Percentiles rank a stretch among this genome's conserved stretches.
These are phyloP conservation scores for Drosophila hamatofila DNA, from an alignment of 2,888 invertebrate species.

Conservation along the genomic window DNA sequence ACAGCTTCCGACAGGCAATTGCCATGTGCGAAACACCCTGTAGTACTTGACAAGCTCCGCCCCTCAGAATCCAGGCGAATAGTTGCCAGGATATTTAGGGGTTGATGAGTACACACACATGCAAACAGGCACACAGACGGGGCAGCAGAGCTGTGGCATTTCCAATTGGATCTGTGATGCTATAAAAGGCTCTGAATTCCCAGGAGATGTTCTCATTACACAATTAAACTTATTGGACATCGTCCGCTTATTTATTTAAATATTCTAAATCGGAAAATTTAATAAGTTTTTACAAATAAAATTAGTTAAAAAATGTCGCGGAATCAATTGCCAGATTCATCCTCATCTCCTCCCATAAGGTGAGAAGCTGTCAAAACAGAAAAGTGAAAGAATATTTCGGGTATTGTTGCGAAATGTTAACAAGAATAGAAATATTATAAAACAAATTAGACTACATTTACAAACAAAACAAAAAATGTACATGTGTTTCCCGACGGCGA, in stretches of 20 bases:
- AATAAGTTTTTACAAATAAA: not conserved
- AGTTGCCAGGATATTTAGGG: slow-evolving; percentile 60
- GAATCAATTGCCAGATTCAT: slow-evolving; percentile 89
- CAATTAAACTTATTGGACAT: slow-evolving; percentile 66
- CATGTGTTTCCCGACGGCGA: slow-evolving; percentile 34
- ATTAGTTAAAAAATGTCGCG: slow-evolving; percentile 84
- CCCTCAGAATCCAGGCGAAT: slow-evolving; percentile 63
- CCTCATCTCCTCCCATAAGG: slow-evolving; percentile 90
- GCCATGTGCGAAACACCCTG: slow-evolving; percentile 59
- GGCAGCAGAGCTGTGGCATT: slow-evolving; percentile 51
- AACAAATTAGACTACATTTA: too few species aligned
- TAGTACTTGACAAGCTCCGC: slow-evolving; percentile 69
- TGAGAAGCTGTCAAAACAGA: slow-evolving; percentile 26
- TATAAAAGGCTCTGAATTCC: slow-evolving; percentile 78
- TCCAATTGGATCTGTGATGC: slow-evolving; percentile 64
- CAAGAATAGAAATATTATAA: not conserved
- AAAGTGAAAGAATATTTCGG: not conserved
- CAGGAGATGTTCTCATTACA: slow-evolving; percentile 72
- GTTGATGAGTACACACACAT: slow-evolving; percentile 40
- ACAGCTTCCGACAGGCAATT: slow-evolving; percentile 43
- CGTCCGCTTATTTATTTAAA: slow-evolving; percentile 25
- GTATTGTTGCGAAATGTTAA: not conserved
- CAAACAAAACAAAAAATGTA: not conserved
- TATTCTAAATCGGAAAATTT: not conserved
- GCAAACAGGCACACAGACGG: slow-evolving; percentile 4